Percentiles rank a stretch among this genome's conserved stretches.
phyloP scores from a whole-genome alignment of 2,797 vertebrate species.

The Gastrophryne carolinensis region DNA sequence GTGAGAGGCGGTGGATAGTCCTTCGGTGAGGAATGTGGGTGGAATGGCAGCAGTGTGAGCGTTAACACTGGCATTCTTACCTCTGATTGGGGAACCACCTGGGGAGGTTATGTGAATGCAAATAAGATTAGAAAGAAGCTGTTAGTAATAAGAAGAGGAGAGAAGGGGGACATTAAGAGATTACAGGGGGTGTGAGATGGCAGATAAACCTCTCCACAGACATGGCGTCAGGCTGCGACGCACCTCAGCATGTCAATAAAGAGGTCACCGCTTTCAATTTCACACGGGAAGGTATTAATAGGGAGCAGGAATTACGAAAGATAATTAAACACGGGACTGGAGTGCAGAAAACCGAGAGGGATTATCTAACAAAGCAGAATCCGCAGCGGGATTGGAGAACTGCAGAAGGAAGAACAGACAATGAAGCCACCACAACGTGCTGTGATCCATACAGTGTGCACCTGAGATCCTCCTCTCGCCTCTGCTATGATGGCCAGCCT shows the following conservation, averaged over 20 bases:
- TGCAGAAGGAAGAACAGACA: too few species aligned
- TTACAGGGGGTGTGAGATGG: background rate
- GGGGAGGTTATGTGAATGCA: constrained; percentile 99
- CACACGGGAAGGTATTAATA: background rate
- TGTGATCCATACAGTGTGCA: too few species aligned
- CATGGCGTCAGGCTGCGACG: background rate
- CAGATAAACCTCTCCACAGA: background rate
- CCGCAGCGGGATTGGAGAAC: background rate
- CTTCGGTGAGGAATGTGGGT: constrained; percentile 49
- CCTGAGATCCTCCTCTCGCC: too few species aligned
- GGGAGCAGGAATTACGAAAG: background rate
- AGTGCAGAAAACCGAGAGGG: background rate
- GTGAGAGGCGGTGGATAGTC: constrained; percentile 23
- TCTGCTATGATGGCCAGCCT: too few species aligned
- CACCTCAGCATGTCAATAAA: background rate
- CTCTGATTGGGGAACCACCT: constrained; percentile 99
- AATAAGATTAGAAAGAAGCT: constrained; percentile 95
- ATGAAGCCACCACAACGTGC: too few species aligned
- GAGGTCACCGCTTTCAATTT: background rate
- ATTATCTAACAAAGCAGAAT: background rate
- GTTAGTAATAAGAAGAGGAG: constrained; percentile 82
- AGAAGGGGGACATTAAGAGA: background rate
- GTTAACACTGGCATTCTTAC: constrained; percentile 94
- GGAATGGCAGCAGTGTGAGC: constrained; percentile 67
- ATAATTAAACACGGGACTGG: background rate